Evolutionary conservation across 2,888 invertebrate species (phyloP), one percentile per base, ranked within the genome.

Genomic region (Latheticus oryzae): DNA sequence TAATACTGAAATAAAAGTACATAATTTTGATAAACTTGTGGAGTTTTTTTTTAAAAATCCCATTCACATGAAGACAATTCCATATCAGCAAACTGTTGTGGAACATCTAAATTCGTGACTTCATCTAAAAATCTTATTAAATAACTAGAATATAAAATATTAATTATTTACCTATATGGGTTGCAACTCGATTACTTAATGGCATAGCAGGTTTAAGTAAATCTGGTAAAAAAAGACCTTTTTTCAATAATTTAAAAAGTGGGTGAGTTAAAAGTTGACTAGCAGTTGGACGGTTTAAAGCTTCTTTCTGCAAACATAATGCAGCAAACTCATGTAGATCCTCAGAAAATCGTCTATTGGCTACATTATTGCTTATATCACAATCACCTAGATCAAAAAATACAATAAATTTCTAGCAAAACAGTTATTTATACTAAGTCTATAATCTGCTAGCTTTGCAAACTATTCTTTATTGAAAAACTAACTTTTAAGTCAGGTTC

Each of bases 311-410:
- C 66, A 92, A 78, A 70, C 91, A 88, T 58, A 87, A 76, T 65
- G 90, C 89, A 45, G 88, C 85, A 69, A 94, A 83, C 64, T 89
- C 85, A 75, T 95, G 94, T 77, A 94, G 90, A 66, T 85, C 80
- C 63, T 89, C 87, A 1, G 88, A 85, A 62, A 94, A 90, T 64
- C 84, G 83, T 54, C 92, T 79, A 42, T 83, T 79, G 1, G 82
- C 79, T 81, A 86, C 51, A 77, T 9, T 76, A 21, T 67, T 63
- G 51, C 72, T 72, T 60, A 73, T 55, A 56, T 72, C 71, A 43
- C 71, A 70, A 60, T 77, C 76, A 51, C 68, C 73, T 71, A 40
- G 24, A n/a, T n/a, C n/a, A n/a, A n/a, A n/a, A n/a, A n/a, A n/a
- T n/a, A 12, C 8, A 68, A 69, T 8, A 43, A 43, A 17, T 15